A percentile compares a stretch with the other conserved stretches of the same genome.
These are phyloP conservation scores for Cynoglossus semilaevis DNA, from an alignment of 2,113 vertebrate genomes.

Conservation along the genomic window DNA sequence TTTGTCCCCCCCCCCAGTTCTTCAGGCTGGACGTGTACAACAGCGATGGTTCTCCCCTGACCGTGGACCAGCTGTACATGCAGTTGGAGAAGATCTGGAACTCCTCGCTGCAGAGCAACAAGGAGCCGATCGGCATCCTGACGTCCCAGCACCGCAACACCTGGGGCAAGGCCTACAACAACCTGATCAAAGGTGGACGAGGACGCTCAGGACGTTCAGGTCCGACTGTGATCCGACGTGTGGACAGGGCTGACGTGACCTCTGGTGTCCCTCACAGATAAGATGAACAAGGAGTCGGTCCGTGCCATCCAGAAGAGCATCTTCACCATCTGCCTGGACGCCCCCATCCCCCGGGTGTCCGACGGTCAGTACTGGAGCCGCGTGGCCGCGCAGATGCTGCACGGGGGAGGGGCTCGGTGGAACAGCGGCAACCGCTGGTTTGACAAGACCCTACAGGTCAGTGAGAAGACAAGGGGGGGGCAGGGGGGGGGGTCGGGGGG, in stretches of 20 bases:
- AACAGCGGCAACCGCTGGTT: conserved; percentile 99
- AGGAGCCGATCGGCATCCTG: conserved; percentile 94
- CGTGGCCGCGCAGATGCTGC: conserved; percentile 91
- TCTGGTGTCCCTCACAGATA: conserved; percentile 74
- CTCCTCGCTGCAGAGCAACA: conserved; percentile 94
- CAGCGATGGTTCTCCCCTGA: conserved; percentile 86
- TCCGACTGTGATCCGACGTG: too few species aligned
- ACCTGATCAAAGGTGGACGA: conserved; percentile 88
- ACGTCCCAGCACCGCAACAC: conserved; percentile 96
- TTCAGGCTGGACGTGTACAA: conserved; percentile 94
- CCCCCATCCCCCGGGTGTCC: conserved; percentile 83
- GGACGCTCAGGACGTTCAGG: too few species aligned
- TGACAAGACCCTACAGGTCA: conserved; percentile 94
- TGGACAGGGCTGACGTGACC: not conserved
- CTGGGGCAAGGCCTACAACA: conserved; percentile 95
- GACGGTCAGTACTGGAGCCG: conserved; percentile 85
- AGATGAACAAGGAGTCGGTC: conserved; percentile 93
- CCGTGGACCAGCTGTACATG: conserved; percentile 87
- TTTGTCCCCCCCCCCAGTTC: conserved; percentile 87
- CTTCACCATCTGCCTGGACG: conserved; percentile 90
- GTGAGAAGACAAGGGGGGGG: not conserved
- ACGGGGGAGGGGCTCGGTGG: conserved; percentile 86
- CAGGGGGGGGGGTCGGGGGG: too few species aligned
- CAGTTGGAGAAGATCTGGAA: conserved; percentile 99
- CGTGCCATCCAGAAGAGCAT: conserved; percentile 93